These are phyloP conservation scores for Heliconius hortense DNA, from an alignment of 2,888 invertebrate genomes.

Conservation along the genomic window DNA sequence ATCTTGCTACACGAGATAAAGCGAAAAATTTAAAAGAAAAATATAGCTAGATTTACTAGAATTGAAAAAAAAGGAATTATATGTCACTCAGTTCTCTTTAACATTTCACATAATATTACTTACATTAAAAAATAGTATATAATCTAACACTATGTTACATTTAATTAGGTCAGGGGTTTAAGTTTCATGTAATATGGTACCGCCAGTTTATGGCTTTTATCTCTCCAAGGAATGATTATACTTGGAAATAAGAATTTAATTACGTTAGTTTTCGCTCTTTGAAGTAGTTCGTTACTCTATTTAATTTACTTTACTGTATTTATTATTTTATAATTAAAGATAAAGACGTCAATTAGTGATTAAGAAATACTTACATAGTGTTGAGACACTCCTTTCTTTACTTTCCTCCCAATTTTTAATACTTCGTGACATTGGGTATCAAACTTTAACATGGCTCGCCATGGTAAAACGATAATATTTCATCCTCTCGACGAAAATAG, in stretches of 20 bases:
- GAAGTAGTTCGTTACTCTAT: constrained; percentile 2
- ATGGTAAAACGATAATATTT: no score
- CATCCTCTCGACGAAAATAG: no score
- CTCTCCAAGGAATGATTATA: constrained; percentile 24
- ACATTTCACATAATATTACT: no score
- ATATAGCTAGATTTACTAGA: no score
- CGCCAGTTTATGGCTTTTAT: constrained; percentile 22
- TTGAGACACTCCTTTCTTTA: no score
- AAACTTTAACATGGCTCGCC: no score
- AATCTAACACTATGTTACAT: background rate
- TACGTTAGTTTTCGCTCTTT: background rate
- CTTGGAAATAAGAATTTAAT: constrained; percentile 17
- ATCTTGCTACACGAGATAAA: no score
- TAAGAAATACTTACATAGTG: background rate
- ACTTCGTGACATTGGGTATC: no score
- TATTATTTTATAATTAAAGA: background rate
- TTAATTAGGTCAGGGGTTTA: constrained; percentile 27
- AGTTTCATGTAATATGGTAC: constrained; percentile 23
- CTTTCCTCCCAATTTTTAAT: background rate
- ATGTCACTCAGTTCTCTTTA: no score
- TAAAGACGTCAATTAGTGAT: background rate
- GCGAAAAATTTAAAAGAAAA: no score
- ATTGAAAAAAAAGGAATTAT: no score
- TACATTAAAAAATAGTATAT: background rate
- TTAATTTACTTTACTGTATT: background rate